Evolutionary conservation across 1,140 invertebrate genomes (phyloP), one percentile per base, ranked within the genome.

Genomic region (Pseudomyrmex pallidus): DNA sequence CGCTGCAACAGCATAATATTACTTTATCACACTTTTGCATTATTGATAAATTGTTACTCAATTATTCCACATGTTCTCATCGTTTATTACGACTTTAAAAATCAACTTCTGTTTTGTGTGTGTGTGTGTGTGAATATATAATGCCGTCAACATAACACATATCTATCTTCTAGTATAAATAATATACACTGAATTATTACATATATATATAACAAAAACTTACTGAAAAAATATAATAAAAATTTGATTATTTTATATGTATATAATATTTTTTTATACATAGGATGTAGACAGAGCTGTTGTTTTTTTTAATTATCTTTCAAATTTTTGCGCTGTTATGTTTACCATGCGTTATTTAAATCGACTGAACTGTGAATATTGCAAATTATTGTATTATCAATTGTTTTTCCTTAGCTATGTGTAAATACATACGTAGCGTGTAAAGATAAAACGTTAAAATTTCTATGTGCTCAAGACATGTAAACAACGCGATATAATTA

Each of bases 391-490:
- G 13, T 52, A 13, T 2, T 52, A 52, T 52, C 12, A 17, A 80
- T 25, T 25, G n/a, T 12, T 15, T 50, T 20, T 72, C 61, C 35
- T 77, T 68, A 67, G 4, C 54, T 52, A 22, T 4, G 5, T 78
- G 13, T 56, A 67, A 77, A 68, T 48, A 78, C 52, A 59, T n/a
- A 68, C n/a, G 15, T 25, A 56, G 13, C 44, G 8, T 61, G n/a
- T 35, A 68, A 78, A 12, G 35, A 77, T 77, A 68, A 78, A 78
- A 80, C 15, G 54, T 80, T 70, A 35, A 70, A 78, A 59, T 80
- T 57, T 78, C 35, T 78, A 72, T 57, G 44, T 80, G 66, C 44
- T 35, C 35, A 59, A 68, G 7, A 59, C 20, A 44, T n/a, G 7
- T 35, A 48, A 57, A 22, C 76, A 50, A 66, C 22, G 35, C 25